These are phyloP conservation scores for Saturnia pavonia DNA, from an alignment of 2,888 invertebrate genomes.

Conservation along the genomic window DNA sequence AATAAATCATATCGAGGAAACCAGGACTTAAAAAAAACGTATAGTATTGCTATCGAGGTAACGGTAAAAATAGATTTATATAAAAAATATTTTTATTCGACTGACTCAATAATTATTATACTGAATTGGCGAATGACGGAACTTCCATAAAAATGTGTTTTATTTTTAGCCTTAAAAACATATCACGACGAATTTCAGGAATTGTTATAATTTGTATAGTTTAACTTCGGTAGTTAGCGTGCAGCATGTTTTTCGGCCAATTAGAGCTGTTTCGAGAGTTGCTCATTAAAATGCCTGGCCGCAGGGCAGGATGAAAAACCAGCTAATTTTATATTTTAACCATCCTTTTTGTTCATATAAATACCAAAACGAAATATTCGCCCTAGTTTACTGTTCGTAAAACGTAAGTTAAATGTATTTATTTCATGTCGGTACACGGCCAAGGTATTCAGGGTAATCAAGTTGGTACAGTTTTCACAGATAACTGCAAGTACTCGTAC, in stretches of 20 bases:
- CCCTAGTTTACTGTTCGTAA: slow-evolving; percentile 59
- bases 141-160: background rate
- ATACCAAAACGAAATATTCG: slow-evolving; percentile 54
- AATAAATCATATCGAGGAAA: too few species aligned
- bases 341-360: slow-evolving; percentile 57
- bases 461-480: background rate
- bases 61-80: too few species aligned
- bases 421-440: background rate
- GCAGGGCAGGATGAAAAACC: slow-evolving; percentile 56
- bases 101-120: background rate
- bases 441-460: background rate
- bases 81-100: background rate
- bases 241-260: slow-evolving; percentile 53
- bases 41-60: too few species aligned
- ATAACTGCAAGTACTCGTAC: background rate
- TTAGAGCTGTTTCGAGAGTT: slow-evolving; percentile 54
- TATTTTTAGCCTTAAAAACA: background rate
- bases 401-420: background rate
- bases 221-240: slow-evolving; percentile 26
- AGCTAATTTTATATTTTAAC: slow-evolving; percentile 67
- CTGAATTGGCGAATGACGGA: background rate
- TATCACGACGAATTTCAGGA: slow-evolving; percentile 4
- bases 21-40: too few species aligned
- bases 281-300: slow-evolving; percentile 74
- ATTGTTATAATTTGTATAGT: slow-evolving; percentile 18